Evolutionary conservation across 2,113 vertebrate species (phyloP), one percentile per base, ranked within the genome.

Genomic region (Ceyx margarethae): DNA sequence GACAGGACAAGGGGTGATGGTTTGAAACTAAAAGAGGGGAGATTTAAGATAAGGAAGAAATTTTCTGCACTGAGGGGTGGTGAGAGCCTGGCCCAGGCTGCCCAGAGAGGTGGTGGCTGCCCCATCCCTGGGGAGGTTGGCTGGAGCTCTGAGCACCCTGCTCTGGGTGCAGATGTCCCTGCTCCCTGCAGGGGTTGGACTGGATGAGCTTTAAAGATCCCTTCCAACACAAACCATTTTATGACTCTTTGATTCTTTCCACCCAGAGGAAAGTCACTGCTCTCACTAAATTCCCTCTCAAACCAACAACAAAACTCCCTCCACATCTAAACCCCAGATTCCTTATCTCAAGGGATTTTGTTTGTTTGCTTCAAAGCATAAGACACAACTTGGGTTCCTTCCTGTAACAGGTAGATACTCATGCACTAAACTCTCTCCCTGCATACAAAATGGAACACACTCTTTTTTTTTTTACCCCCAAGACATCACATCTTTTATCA

Each of bases 371-470:
- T n/a, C 29, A 53, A 46, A 57, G 48, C 18, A 25, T 11, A 29
- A 64, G 46, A 42, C 22, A 35, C 6, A 73, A 18, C 15, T 81
- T 28, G 42, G 46, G 37, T 22, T 73, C 54, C 33, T 51, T 53
- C 62, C 35, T n/a, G 14, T 13, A 31, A 60, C 58, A 54, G 7
- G 13, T 13, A 69, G 79, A 13, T 0, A 3, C 9, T 10, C 10
- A 31, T 3, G 7, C 17, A 43, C 62, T 71, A 33, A 79, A 65
- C 25, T 18, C 31, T 33, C 23, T 53, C 56, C 31, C 51, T 50
- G 31, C 10, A 12, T 3, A 26, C 1, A 0, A 48, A 91, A 29
- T 25, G 8, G n/a, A 57, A n/a, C 21, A 37, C 7, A 1, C 12
- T 56, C 66, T 53, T 75, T 33, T 58, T 33, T 33, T 10, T 35